Evolutionary conservation across 2,888 invertebrate genomes (phyloP), one percentile per base, ranked within the genome.

Genomic region (Meghimatium bilineatum): DNA sequence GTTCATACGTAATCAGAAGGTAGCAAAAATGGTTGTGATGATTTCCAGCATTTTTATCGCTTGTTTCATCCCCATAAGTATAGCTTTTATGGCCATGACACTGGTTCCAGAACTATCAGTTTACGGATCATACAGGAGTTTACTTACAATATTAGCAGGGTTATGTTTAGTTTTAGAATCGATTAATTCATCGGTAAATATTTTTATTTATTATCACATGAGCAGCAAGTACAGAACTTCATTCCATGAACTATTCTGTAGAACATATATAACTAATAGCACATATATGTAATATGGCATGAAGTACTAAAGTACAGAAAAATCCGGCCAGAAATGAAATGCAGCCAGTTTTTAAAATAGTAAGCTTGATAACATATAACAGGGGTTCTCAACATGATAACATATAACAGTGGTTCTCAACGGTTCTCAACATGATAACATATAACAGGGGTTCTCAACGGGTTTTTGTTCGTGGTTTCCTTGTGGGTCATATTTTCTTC

Each of bases 191-290:
- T 63, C 60, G 6, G n/a, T 63, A 12, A 63, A 63, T 63, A n/a
- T 63, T n/a, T 63, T 63, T n/a, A n/a, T 63, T 63, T 63, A 63
- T n/a, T 63, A 63, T n/a, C 60, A 63, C 23, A 63, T 63, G 60
- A 63, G 60, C 12, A 63, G 60, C n/a, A 63, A 63, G n/a, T 63
- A n/a, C 12, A 63, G n/a, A n/a, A n/a, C 3, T 5, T n/a, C n/a
- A n/a, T 63, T 63, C 3, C n/a, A 12, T n/a, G n/a, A 63, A 23
- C n/a, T 63, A 56, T 56, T 56, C 20, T 14, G 56, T 44, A 44
- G 12, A 44, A 44, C 44, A 44, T n/a, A n/a, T n/a, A n/a, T n/a
- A n/a, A n/a, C n/a, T n/a, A n/a, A n/a, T n/a, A n/a, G n/a, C n/a
- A n/a, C n/a, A n/a, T n/a, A n/a, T n/a, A n/a, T 44, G 5, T 44